Percentiles rank a stretch among this genome's conserved stretches.
These are phyloP conservation scores for Andrena dorsata DNA, from an alignment of 2,888 invertebrate species.

Conservation along the genomic window DNA sequence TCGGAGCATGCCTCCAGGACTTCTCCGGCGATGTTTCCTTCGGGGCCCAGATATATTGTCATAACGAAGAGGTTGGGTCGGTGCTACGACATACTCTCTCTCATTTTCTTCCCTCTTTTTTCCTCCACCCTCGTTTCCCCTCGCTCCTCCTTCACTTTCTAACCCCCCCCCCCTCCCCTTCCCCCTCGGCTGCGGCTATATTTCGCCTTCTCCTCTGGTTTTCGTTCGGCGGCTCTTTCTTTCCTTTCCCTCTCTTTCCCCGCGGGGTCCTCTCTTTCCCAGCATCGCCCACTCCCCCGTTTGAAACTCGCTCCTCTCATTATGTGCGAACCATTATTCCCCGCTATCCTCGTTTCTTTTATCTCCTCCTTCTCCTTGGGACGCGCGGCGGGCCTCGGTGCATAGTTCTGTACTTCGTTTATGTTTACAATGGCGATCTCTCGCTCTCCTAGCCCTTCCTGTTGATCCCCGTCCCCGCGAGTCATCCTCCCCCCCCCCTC, in stretches of 20 bases:
- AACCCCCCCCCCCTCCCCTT: neutral
- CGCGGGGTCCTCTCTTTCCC: neutral
- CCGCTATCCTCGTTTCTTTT: constrained; percentile 11
- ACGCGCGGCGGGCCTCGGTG: constrained; percentile 23
- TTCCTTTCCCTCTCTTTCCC: neutral
- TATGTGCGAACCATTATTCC: constrained; percentile 61
- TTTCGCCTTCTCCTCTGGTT: constrained; percentile 5
- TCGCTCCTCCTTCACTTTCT: constrained; percentile 10
- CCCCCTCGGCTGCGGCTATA: constrained; percentile 4
- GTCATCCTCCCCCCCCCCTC: neutral
- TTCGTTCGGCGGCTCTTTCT: constrained; percentile 8
- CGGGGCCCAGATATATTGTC: constrained; percentile 72
- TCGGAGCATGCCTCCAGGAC: constrained; percentile 74
- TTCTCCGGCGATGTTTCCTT: constrained; percentile 76
- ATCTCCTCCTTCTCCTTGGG: constrained; percentile 11
- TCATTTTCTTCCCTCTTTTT: constrained; percentile 30
- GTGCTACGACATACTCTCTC: constrained; percentile 55
- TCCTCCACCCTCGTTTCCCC: neutral
- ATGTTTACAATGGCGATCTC: constrained; percentile 37
- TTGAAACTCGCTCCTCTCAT: constrained; percentile 57
- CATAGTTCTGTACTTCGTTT: constrained; percentile 50
- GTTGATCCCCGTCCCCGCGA: constrained; percentile 17
- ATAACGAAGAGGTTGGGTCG: constrained; percentile 66
- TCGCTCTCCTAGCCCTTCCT: constrained; percentile 29
- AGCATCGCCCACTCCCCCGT: constrained; percentile 35